Base-by-base conservation (phyloP, 2,113 vertebrate species). In the Labeo rohita region DNA sequence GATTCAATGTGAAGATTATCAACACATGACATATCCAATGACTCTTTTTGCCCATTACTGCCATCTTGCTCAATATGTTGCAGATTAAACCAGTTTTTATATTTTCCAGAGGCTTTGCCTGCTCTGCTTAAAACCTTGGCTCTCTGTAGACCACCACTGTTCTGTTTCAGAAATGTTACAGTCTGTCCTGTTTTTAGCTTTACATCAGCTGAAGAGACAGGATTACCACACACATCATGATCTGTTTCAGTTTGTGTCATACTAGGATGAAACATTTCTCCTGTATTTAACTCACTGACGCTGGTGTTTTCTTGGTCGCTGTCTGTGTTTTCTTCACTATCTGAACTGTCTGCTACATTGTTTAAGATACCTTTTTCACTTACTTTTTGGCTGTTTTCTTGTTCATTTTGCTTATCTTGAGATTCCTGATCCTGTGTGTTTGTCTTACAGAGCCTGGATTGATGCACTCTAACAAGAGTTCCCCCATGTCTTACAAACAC, bases 1-100 rank as follows among this genome's bases (percentile, higher is more conserved):
- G 52, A 21, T 56, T 59, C 21, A 39, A 45, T 47, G 28, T 73
- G 4, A 36, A 84, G 80, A 66, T 36, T 65, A 65, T 82, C 45
- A 50, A 82, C 45, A 82, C 63, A 50, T 49, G 61, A 68, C 63
- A 52, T 18, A 61, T 61, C 59, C 59, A 61, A 8, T 61, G 21
- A 1, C 59, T 13, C 59, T 8, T 61, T 61, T n/a, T 52, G 52
- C 1, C 39, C 80, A 59, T 50, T 23, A 45, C 39, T 68, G 34
- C 63, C 61, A 50, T 49, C 56, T n/a, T 3, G 56, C n/a, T 61
- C 56, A 61, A n/a, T 23, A 61, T 61, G 21, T 61, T 61, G 59
- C n/a, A 63, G 9, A 23, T 63, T 63, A 23, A 63, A 61, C 85
- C 83, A 85, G 85, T 87, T 61, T 52, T 88, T 76, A 23, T 83